phyloP scores from a whole-genome alignment of 1,140 invertebrate genomes.

The Himalopsyche phryganea region DNA sequence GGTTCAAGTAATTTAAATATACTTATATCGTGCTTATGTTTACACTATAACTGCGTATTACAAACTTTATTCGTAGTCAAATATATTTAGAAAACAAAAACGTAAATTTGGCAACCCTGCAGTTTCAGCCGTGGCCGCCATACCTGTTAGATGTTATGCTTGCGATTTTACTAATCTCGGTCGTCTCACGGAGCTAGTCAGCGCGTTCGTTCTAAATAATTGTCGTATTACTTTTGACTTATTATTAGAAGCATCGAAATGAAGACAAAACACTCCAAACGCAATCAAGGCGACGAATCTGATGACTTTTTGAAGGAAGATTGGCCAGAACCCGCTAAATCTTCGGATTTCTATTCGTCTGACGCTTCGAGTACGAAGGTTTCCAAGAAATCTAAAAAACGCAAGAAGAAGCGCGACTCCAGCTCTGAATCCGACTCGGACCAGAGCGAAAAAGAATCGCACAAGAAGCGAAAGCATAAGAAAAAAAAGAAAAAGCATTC shows the following conservation, averaged over 20 bases:
- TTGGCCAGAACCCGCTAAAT: conserved; percentile 1
- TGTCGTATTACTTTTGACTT: too few species aligned
- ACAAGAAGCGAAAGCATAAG: conserved; percentile 50
- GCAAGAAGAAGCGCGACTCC: conserved; percentile 45
- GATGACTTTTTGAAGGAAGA: conserved; percentile 2
- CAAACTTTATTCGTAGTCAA: too few species aligned
- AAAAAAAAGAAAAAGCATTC: conserved; percentile 51
- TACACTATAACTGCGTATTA: too few species aligned
- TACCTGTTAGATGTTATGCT: too few species aligned
- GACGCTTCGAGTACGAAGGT: conserved; percentile 35
- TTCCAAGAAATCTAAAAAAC: conserved; percentile 42
- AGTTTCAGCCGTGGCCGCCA: too few species aligned
- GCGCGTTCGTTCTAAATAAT: too few species aligned
- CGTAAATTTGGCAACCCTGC: too few species aligned
- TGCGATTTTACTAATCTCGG: too few species aligned
- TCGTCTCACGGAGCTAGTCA: too few species aligned
- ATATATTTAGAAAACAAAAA: too few species aligned
- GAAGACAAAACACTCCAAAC: conserved; percentile 16
- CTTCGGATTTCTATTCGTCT: conserved; percentile 1
- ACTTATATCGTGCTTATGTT: too few species aligned
- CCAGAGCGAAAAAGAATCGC: conserved; percentile 42
- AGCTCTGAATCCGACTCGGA: conserved; percentile 43
- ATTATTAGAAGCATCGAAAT: background rate
- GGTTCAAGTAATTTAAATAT: too few species aligned
- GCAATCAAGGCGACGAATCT: conserved; percentile 1